phyloP scores from a whole-genome alignment of 2,888 invertebrate species.

The Baronia brevicornis region DNA sequence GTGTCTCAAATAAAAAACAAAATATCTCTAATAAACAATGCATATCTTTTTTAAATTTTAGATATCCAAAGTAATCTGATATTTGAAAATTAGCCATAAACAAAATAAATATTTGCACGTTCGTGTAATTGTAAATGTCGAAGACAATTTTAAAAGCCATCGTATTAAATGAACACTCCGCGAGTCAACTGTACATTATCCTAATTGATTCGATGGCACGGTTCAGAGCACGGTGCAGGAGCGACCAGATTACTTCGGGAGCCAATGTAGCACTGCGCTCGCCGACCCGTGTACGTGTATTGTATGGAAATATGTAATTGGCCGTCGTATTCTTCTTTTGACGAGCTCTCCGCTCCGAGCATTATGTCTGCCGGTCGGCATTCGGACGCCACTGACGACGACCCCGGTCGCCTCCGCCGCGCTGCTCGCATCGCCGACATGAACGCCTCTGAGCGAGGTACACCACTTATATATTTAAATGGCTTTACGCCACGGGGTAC shows the following conservation, averaged over 20 bases:
- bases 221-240: conserved; percentile 26
- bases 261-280: conserved; percentile 60
- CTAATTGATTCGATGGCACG: conserved; percentile 17
- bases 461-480: conserved; percentile 19
- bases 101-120: too few relatives aligned
- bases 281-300: conserved; percentile 62
- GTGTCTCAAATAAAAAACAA: too few relatives aligned
- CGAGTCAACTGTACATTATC: too few relatives aligned
- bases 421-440: conserved; percentile 47
- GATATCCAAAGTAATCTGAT: too few relatives aligned
- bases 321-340: conserved; percentile 70
- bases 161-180: too few relatives aligned
- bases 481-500: conserved; percentile 22
- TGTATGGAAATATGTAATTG: conserved; percentile 73
- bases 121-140: conserved; percentile 9
- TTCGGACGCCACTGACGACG: conserved; percentile 69
- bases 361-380: conserved; percentile 67
- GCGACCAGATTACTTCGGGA: conserved; percentile 40
- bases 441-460: conserved; percentile 57
- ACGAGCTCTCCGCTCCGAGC: conserved; percentile 65
- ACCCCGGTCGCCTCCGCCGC: conserved; percentile 62
- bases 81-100: too few relatives aligned
- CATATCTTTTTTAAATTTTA: too few relatives aligned
- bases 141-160: conserved; percentile 14
- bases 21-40: too few relatives aligned